phyloP scores from a whole-genome alignment of 1,140 invertebrate genomes.

The Scaptomyza montana region DNA sequence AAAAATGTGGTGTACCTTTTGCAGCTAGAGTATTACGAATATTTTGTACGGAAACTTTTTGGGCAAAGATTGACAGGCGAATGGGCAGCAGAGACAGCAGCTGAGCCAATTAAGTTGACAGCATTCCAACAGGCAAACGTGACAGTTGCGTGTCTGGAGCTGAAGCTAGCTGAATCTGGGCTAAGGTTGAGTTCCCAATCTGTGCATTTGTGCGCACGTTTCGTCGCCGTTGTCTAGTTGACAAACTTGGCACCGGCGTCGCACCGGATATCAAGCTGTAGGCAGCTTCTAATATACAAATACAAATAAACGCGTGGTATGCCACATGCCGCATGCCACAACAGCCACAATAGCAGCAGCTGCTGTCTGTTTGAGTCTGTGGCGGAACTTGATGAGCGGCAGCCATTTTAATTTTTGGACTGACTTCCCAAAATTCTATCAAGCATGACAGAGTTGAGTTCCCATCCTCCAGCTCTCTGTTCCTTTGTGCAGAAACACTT shows the following conservation, averaged over 20 bases:
- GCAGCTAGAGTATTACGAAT: conserved; percentile 14
- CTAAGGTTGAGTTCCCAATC: neutral
- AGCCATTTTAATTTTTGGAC: conserved; percentile 71
- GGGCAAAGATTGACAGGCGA: conserved; percentile 65
- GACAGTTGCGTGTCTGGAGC: conserved; percentile 54
- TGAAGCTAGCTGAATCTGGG: neutral
- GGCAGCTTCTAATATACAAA: conserved; percentile 54
- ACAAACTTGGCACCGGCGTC: conserved; percentile 72
- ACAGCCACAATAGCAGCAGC: neutral
- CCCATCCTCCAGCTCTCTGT: neutral
- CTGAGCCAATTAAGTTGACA: conserved; percentile 74
- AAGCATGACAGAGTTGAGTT: conserved; percentile 32
- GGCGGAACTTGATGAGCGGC: conserved; percentile 70
- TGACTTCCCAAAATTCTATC: conserved; percentile 76
- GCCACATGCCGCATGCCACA: conserved; percentile 40
- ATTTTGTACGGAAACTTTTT: conserved; percentile 61
- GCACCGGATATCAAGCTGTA: conserved; percentile 75
- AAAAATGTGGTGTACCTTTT: too few species aligned
- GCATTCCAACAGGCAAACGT: conserved; percentile 59
- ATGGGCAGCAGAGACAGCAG: conserved; percentile 2
- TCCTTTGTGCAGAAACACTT: neutral
- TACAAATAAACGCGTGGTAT: conserved; percentile 34
- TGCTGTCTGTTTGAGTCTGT: conserved; percentile 31
- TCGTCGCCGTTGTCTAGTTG: conserved; percentile 41
- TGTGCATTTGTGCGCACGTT: conserved; percentile 26